Percentiles rank a stretch among this genome's conserved stretches.
Evolutionary conservation across 2,113 vertebrate genomes (phyloP).

Genomic region (Grus americana): DNA sequence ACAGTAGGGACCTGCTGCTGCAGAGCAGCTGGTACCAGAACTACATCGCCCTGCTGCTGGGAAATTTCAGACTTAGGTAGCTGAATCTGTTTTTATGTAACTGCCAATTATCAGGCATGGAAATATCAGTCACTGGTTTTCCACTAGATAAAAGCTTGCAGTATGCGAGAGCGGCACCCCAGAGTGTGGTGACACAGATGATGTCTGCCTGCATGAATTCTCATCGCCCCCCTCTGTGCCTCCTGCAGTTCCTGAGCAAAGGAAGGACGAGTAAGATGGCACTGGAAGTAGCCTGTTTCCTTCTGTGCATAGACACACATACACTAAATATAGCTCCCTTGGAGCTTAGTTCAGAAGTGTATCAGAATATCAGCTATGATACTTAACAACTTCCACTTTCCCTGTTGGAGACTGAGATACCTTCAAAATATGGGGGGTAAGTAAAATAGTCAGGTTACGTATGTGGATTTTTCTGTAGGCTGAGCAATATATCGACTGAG

Average conservation of each 20-base stretch:
- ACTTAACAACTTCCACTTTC: background rate
- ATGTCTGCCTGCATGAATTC: background rate
- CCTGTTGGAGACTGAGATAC: background rate
- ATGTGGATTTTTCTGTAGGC: background rate
- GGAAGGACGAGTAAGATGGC: background rate
- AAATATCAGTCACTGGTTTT: background rate
- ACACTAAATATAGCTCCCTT: background rate
- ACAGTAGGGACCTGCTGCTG: background rate
- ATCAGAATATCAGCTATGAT: background rate
- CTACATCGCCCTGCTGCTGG: background rate
- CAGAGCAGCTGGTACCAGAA: background rate
- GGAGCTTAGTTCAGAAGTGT: background rate
- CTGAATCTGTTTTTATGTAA: background rate
- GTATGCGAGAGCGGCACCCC: fast-evolving
- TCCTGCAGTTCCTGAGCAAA: background rate
- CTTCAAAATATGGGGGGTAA: background rate
- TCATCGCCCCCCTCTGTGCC: background rate
- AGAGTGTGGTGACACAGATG: fast-evolving
- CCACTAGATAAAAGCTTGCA: background rate
- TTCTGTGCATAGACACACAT: background rate
- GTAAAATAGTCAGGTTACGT: background rate
- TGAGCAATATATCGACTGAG: background rate
- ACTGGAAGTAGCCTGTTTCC: background rate
- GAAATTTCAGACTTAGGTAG: background rate
- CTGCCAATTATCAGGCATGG: background rate